phyloP scores from a whole-genome alignment of 2,797 vertebrate species.

The Syncerus caffer region DNA sequence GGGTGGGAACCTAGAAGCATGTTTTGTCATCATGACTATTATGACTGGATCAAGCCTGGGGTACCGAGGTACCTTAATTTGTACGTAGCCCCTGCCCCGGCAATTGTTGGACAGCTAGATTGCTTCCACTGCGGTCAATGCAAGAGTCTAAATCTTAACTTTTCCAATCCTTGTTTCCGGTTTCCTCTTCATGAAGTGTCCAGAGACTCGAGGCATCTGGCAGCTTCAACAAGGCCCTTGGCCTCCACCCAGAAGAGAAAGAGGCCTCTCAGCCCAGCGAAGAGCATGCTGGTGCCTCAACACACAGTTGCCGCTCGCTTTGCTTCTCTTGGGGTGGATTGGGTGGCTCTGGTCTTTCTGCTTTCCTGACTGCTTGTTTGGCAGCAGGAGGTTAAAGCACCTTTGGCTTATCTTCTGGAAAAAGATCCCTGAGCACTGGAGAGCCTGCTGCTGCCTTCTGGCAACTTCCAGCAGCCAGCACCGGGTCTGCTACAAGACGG shows the following conservation, averaged over 20 bases:
- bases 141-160: neutral
- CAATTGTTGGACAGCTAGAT: neutral
- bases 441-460: neutral
- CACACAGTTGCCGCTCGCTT: accelerated
- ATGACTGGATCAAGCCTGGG: neutral
- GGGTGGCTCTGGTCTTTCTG: neutral
- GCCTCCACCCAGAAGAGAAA: neutral
- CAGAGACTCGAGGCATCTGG: neutral
- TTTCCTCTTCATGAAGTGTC: neutral
- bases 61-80: accelerated
- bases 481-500: neutral
- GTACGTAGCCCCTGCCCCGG: neutral
- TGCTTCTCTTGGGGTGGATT: neutral
- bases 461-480: neutral
- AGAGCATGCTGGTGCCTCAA: accelerated
- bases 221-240: neutral
- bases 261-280: neutral
- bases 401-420: neutral
- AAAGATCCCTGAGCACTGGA: neutral
- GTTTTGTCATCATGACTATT: neutral
- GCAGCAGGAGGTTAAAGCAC: neutral
- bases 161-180: neutral
- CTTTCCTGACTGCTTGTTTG: neutral
- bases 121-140: neutral
- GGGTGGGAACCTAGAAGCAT: neutral